Evolutionary conservation across 2,113 vertebrate species (phyloP), one percentile per base, ranked within the genome.

Genomic region (Perca schrenkii): DNA sequence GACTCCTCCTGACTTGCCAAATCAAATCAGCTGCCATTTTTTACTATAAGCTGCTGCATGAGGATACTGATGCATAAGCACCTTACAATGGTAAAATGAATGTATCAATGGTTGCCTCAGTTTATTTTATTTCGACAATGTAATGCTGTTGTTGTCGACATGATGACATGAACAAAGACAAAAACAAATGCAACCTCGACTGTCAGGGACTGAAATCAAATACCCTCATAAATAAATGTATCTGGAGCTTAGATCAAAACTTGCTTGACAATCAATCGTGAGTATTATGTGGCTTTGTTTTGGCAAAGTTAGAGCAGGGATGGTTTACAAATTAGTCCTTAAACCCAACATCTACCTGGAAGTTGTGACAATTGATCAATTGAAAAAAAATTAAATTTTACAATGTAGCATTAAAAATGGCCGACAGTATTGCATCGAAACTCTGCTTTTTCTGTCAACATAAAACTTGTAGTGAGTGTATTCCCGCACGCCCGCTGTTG

Each of bases 161-260:
- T 31, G 13, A 25, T 22, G 11, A 53, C 46, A 11, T 52, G 22
- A 52, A 28, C n/a, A 63, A 3, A 67, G 71, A 58, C n/a, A 58
- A 71, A 49, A 80, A 62, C 56, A 53, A 66, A 68, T 31, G 11
- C 13, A 67, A 19, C n/a, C 4, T 49, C 13, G 0, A 11, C 47
- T 52, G 46, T 74, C 71, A 61, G 71, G 57, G 46, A 61, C 71
- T 6, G 22, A 74, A 52, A 74, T 63, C 28, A n/a, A 54, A 54
- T 43, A 22, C 6, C 14, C 17, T 31, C 8, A 49, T 13, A 15
- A 52, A 52, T 21, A n/a, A 22, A 25, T 67, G 10, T 14, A 34
- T 53, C 19, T 50, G 16, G 19, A 72, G 28, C 40, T 49, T 15
- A 22, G 53, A 58, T 43, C 22, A 58, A 58, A 58, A 46, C 36